phyloP scores from a whole-genome alignment of 2,113 vertebrate genomes.

The Daubentonia madagascariensis region DNA sequence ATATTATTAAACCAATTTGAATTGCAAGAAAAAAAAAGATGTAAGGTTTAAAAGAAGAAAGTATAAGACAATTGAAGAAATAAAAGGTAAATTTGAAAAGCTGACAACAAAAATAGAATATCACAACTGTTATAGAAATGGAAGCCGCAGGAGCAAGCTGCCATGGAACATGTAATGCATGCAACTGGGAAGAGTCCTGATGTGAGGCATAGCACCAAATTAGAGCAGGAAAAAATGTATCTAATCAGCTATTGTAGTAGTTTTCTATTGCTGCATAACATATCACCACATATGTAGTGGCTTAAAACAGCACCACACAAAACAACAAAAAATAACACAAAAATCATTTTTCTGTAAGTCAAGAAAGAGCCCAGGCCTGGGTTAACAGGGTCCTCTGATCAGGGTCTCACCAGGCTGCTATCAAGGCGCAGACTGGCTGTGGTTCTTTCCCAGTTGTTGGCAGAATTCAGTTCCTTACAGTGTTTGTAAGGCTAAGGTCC shows the following conservation, averaged over 20 bases:
- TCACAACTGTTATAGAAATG: not conserved
- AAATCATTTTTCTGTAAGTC: not conserved
- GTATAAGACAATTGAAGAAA: not conserved
- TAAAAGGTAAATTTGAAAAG: not conserved
- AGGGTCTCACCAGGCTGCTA: not conserved
- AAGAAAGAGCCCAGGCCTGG: not conserved
- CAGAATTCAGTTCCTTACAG: not conserved
- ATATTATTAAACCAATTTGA: not conserved
- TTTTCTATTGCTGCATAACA: not conserved
- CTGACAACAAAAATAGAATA: not conserved
- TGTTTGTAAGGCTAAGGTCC: not conserved
- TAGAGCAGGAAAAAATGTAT: not conserved
- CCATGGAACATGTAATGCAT: not conserved
- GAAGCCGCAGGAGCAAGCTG: not conserved
- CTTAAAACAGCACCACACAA: not conserved
- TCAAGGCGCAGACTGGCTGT: too few relatives aligned
- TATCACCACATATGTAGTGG: not conserved
- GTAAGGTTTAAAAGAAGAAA: not conserved
- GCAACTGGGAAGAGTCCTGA: not conserved
- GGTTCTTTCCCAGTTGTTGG: too few relatives aligned
- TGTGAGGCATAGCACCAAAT: fast-evolving
- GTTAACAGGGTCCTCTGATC: not conserved
- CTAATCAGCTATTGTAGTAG: not conserved
- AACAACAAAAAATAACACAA: not conserved
- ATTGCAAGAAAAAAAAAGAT: not conserved